A percentile compares a stretch with the other conserved stretches of the same genome.
Conservation (phyloP, 1,140 invertebrate genomes). For the Aphelenchoides avenae region DNA sequence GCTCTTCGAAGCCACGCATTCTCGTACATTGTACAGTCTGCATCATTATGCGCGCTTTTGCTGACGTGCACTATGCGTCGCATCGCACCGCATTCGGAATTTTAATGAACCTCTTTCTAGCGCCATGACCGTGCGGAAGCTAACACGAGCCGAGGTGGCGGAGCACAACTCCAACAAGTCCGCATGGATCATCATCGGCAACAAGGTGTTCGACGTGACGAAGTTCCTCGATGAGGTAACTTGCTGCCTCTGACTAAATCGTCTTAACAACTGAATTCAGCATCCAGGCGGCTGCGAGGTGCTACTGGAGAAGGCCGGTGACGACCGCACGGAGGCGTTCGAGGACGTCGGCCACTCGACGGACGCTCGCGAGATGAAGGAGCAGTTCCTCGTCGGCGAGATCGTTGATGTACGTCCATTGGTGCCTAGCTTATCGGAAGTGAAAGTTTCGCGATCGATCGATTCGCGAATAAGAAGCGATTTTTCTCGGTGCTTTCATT, state of each 20-base stretch:
- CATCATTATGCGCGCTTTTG: too few species aligned
- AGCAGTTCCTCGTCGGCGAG: slow-evolving; percentile 80
- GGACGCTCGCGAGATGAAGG: slow-evolving; percentile 84
- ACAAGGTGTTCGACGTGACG: slow-evolving; percentile 61
- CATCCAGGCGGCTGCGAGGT: slow-evolving; percentile 97
- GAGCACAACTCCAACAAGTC: slow-evolving; percentile 42
- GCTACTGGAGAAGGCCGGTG: slow-evolving; percentile 79
- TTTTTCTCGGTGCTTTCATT: slow-evolving; percentile 27
- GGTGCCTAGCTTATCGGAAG: too few species aligned
- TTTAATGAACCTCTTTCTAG: too few species aligned
- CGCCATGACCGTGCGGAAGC: too few species aligned
- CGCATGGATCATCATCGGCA: slow-evolving; percentile 49
- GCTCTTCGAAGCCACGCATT: too few species aligned
- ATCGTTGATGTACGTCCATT: slow-evolving; percentile 70
- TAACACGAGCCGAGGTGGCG: slow-evolving; percentile 46
- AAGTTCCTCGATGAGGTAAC: slow-evolving; percentile 67
- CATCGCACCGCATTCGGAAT: too few species aligned
- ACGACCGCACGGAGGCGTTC: slow-evolving; percentile 81
- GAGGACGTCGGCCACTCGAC: slow-evolving; percentile 94
- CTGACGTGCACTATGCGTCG: too few species aligned
- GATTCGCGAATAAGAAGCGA: slow-evolving; percentile 17
- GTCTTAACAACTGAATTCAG: slow-evolving; percentile 61
- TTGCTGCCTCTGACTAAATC: neutral
- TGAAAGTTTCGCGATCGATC: too few species aligned
- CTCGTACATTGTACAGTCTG: too few species aligned